Evolutionary conservation across 1,140 invertebrate species (phyloP).

Genomic region (Leptinotarsa defecta): DNA sequence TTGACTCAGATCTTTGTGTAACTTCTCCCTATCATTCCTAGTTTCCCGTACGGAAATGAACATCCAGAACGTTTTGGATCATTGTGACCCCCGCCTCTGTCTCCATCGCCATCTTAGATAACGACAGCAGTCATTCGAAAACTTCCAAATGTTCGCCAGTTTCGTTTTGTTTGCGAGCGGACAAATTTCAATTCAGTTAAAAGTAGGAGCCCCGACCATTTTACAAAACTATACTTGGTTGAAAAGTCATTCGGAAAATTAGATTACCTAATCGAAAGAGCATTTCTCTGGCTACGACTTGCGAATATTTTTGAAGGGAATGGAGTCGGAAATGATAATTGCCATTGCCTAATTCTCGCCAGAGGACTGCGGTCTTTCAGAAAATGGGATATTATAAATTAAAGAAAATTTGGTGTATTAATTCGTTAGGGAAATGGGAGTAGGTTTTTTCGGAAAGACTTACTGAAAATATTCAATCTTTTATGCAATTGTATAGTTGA

Average conservation of each 20-base stretch:
- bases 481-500: no score
- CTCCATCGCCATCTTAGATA: not conserved
- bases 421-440: no score
- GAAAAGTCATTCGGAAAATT: slow-evolving; percentile 3
- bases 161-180: not conserved
- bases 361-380: not conserved
- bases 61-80: no score
- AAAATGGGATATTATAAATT: not conserved
- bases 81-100: not conserved
- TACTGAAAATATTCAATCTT: no score
- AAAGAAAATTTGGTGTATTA: no score
- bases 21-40: no score
- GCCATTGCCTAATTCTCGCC: not conserved
- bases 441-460: no score
- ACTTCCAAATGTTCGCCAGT: slow-evolving; percentile 2
- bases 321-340: not conserved
- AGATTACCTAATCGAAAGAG: not conserved
- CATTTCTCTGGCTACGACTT: not conserved
- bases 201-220: not conserved
- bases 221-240: not conserved
- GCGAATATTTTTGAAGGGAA: not conserved
- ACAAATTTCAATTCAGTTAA: not conserved
- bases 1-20: no score
- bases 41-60: no score
- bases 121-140: not conserved